Conservation (phyloP, 2,797 vertebrate species). For the Craterocephalus amniculus region DNA sequence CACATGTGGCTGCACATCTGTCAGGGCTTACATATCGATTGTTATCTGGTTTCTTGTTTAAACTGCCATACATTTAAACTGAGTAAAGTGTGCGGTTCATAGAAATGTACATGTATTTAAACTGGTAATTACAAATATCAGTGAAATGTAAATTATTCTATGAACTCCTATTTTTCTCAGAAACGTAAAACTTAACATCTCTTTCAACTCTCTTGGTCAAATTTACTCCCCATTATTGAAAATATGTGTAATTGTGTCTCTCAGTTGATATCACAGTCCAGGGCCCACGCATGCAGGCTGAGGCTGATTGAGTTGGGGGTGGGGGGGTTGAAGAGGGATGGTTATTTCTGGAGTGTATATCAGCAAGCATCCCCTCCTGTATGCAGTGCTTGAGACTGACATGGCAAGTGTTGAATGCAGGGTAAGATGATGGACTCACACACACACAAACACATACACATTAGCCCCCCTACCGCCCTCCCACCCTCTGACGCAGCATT, state of each 20-base stretch:
- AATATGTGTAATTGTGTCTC: background rate
- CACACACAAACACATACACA: slow-evolving; percentile 34
- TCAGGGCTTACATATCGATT: too few relatives aligned
- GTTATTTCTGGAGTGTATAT: slow-evolving; percentile 83
- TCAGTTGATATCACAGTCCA: background rate
- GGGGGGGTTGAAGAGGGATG: too few relatives aligned
- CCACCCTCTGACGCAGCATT: slow-evolving; percentile 70
- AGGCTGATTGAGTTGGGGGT: slow-evolving; percentile 42
- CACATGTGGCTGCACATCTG: background rate
- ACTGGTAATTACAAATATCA: too few relatives aligned
- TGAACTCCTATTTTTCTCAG: background rate
- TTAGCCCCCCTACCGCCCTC: slow-evolving; percentile 47
- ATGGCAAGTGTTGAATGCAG: slow-evolving; percentile 82
- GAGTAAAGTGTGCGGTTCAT: too few relatives aligned
- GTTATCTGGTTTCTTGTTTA: too few relatives aligned
- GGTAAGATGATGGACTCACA: slow-evolving; percentile 53
- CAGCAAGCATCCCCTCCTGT: slow-evolving; percentile 72
- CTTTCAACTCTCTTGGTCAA: background rate
- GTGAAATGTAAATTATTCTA: background rate
- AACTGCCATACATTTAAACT: too few relatives aligned
- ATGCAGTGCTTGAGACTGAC: slow-evolving; percentile 78
- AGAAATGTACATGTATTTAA: background rate
- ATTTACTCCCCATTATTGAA: background rate
- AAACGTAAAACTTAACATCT: background rate
- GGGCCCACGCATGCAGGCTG: too few relatives aligned